Evolutionary conservation across 2,888 invertebrate genomes (phyloP), one percentile per base, ranked within the genome.

Genomic region (Caenorhabditis sp.): DNA sequence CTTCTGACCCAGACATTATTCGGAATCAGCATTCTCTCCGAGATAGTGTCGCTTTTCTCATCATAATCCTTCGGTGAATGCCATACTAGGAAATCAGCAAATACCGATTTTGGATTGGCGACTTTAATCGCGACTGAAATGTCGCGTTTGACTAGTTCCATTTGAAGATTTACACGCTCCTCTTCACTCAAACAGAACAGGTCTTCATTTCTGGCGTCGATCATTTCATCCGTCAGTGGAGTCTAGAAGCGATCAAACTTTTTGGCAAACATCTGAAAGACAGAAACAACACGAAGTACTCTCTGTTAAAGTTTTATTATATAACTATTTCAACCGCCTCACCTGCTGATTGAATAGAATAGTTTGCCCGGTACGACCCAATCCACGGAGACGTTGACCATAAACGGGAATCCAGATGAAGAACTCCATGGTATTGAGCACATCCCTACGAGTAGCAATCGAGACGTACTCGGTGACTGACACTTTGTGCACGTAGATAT

Each of bases 101-200:
- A 93, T 74, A 95, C 94, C 10, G 95, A 95, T 5, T 95, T 96
- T 0, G 98, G 98, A 94, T 99, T 99, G 4, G 98, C 98, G 1
- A 98, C 95, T 94, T 98, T 99, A 93, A 99, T 99, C 0, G 97
- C 96, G 93, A 98, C 97, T n/a, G n/a, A n/a, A 97, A 98, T 98
- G 92, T 99, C 99, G 0, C 98, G 97, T 1, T 96, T 94, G 16
- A 99, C 94, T 0, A 97, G 96, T 0, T 97, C 96, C 92, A 97
- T 96, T 96, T 98, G 98, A 94, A 98, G 95, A 92, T 96, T 95
- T 0, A 97, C 96, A 76, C 97, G 94, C 85, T 96, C 94, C 92
- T 96, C 95, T 1, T 96, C 95, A 1, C 97, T 97, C 35, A 98
- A 94, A 88, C 96, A 95, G 64, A 96, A 94, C 94, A 98, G 95